Percentiles rank a stretch among this genome's conserved stretches.
phyloP scores from a whole-genome alignment of 2,113 vertebrate genomes.

The Muntiacus muntjak region DNA sequence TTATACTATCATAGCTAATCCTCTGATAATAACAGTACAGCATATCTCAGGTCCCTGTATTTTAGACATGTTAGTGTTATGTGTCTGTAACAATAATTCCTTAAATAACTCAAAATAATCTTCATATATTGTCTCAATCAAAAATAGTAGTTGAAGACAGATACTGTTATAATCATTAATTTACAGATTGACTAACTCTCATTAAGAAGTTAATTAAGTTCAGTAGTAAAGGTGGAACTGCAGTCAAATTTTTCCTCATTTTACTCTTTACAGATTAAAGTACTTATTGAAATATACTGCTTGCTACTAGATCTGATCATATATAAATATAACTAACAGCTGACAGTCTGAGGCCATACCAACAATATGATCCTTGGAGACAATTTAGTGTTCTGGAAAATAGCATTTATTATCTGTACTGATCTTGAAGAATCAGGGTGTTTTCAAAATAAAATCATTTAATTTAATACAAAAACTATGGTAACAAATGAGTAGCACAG shows the following conservation, averaged over 20 bases:
- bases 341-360: not conserved
- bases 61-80: not conserved
- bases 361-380: not conserved
- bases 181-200: not conserved
- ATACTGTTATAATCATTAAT: not conserved
- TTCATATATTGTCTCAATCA: not conserved
- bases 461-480: not conserved
- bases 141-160: not conserved
- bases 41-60: not conserved
- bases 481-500: not conserved
- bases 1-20: not conserved
- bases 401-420: not conserved
- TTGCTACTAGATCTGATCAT: not conserved
- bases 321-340: not conserved
- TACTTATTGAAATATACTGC: not conserved
- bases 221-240: not conserved
- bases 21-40: not conserved
- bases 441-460: constrained; percentile 7
- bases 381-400: not conserved
- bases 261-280: not conserved
- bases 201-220: not conserved
- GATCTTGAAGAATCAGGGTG: not conserved
- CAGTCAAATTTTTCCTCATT: not conserved
- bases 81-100: not conserved
- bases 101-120: not conserved